phyloP scores from a whole-genome alignment of 2,888 invertebrate genomes.

The Agonopterix heracliana region DNA sequence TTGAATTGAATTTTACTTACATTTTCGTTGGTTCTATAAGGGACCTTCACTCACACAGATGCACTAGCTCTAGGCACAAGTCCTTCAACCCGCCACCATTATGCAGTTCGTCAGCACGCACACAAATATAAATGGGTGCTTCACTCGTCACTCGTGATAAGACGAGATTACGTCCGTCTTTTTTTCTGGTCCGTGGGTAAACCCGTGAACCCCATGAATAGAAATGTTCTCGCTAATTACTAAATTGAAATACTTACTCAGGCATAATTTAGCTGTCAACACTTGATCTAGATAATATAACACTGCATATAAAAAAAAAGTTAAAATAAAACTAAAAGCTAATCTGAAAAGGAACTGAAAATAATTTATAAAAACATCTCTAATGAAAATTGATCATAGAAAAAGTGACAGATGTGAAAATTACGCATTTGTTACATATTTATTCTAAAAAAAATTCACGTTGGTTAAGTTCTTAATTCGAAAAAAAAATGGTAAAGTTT shows the following conservation, averaged over 20 bases:
- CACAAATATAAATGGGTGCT: no score
- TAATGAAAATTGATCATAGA: constrained; percentile 41
- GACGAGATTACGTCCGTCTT: no score
- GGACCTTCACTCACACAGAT: no score
- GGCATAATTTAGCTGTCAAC: constrained; percentile 56
- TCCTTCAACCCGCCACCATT: no score
- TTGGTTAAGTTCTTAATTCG: constrained; percentile 10
- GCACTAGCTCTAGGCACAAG: no score
- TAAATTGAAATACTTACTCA: constrained; percentile 46
- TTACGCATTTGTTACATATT: constrained; percentile 25
- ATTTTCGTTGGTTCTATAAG: no score
- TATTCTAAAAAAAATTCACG: constrained; percentile 11
- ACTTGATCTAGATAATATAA: constrained; percentile 11
- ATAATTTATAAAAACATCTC: constrained; percentile 67
- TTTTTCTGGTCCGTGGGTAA: no score
- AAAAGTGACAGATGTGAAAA: constrained; percentile 44
- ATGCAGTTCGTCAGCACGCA: no score
- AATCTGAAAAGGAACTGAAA: constrained; percentile 51
- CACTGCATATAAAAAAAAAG: constrained; percentile 36
- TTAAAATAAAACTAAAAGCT: constrained; percentile 54
- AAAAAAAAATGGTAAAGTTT: background rate
- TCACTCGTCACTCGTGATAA: no score
- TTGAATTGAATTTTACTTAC: no score
- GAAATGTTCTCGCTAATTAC: no score
- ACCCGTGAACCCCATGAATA: no score